Conservation (phyloP, 2,888 invertebrate genomes). For the Xylota sylvarum region DNA sequence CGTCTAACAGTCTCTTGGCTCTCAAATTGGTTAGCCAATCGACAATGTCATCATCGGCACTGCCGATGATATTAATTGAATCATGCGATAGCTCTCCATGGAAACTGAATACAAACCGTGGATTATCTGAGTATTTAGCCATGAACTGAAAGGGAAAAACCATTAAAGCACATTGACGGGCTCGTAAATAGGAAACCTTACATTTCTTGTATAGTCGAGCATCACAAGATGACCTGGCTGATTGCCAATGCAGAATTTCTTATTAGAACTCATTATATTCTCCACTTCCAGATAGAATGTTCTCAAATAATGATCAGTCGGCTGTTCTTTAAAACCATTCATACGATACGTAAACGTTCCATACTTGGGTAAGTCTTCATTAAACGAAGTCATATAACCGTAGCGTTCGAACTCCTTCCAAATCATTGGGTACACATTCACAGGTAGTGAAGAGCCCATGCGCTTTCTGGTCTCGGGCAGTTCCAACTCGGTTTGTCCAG, state of each 20-base stretch:
- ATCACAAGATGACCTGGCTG: constrained; percentile 89
- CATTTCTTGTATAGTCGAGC: constrained; percentile 89
- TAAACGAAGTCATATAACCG: constrained; percentile 92
- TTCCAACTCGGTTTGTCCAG: constrained; percentile 94
- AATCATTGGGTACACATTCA: constrained; percentile 93
- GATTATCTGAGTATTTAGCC: constrained; percentile 88
- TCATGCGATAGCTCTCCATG: constrained; percentile 96
- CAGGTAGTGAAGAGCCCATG: constrained; percentile 87
- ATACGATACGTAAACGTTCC: constrained; percentile 96
- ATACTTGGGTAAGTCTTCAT: constrained; percentile 93
- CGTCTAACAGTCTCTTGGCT: constrained; percentile 88
- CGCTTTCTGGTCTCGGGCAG: constrained; percentile 93
- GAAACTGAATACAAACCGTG: constrained; percentile 94
- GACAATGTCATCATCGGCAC: constrained; percentile 90
- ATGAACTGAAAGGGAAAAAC: constrained; percentile 85
- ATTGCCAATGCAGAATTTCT: constrained; percentile 89
- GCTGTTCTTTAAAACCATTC: constrained; percentile 92
- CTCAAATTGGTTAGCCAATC: constrained; percentile 88
- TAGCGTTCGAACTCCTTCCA: constrained; percentile 91
- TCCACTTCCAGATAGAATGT: constrained; percentile 91
- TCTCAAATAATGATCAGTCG: constrained; percentile 96
- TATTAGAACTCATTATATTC: constrained; percentile 86
- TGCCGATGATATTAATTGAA: constrained; percentile 91
- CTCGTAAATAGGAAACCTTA: constrained; percentile 82
- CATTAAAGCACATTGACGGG: not conserved